Evolutionary conservation across 2,888 invertebrate genomes (phyloP), one percentile per base, ranked within the genome.

Genomic region (Lymantria monacha): DNA sequence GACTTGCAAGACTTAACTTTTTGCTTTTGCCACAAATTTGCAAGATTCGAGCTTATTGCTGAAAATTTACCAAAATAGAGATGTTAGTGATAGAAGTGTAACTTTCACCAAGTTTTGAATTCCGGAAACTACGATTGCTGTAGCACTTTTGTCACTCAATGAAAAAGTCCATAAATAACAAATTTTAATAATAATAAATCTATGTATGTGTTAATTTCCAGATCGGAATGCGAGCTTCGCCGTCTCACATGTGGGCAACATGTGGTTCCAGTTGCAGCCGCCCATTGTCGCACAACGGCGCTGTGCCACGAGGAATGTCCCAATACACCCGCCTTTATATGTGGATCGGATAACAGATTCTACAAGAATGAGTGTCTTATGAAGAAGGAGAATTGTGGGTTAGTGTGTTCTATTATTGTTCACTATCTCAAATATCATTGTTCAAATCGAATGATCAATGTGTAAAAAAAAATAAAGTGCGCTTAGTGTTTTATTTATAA

Each of bases 311-410:
- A 95, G 74, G 92, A 93, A 47, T 96, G 96, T 73, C 93, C 93
- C 15, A 93, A 93, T 52, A 94, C 94, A 14, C 93, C 94, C n/a
- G 94, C 94, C 58, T 97, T 96, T 76, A 96, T 97, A 46, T 97
- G 97, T 79, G 97, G 96, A 36, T 97, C 97, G 9, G 97, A 97
- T 83, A 97, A 96, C 83, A 94, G 96, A 76, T 96, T 97, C 80
- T 97, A 97, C 85, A 94, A 95, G 72, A 97, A 96, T 81, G 96
- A 97, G 85, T 97, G 97, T 75, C 94, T 97, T 78, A 97, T 97
- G 97, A 96, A 96, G 83, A 94, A 95, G 78, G 95, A 95, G 76
- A 97, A 97, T 78, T 97, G 97, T 87, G 97, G 96, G 96, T 95
- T 73, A 57, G 79, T 73, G 8, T n/a, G 11, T 1, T 5, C n/a